These are phyloP conservation scores for Cheilosia vulpina DNA, from an alignment of 2,888 invertebrate genomes.

Conservation along the genomic window DNA sequence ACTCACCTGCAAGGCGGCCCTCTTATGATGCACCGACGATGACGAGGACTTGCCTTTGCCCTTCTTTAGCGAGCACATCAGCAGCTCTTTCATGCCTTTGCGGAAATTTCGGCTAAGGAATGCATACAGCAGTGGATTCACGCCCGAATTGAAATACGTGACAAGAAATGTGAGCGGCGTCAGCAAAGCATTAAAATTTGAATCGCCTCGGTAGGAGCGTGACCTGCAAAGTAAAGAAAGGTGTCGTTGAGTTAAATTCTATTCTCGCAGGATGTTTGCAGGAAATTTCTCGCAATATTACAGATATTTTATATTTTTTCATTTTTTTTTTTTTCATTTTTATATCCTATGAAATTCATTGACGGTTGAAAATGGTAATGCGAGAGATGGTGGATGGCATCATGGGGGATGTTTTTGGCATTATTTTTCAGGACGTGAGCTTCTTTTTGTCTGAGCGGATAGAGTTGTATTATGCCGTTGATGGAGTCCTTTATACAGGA, in stretches of 20 bases:
- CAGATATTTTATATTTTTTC: background rate
- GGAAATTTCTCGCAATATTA: background rate
- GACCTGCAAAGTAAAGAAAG: conserved; percentile 82
- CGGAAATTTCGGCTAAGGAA: conserved; percentile 92
- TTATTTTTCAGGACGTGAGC: no score
- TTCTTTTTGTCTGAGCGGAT: no score
- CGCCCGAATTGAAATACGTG: conserved; percentile 94
- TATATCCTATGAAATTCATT: no score
- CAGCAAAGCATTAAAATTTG: conserved; percentile 90
- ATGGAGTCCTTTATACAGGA: no score
- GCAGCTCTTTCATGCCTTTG: conserved; percentile 92
- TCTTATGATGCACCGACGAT: conserved; percentile 83
- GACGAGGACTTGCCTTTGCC: conserved; percentile 82
- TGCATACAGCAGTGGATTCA: conserved; percentile 95
- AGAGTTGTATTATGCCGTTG: no score
- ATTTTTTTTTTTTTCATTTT: background rate
- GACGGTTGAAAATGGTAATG: no score
- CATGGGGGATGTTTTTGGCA: no score
- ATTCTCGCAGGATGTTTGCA: background rate
- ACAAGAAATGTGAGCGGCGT: conserved; percentile 94
- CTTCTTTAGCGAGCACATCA: conserved; percentile 86
- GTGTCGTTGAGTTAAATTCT: background rate
- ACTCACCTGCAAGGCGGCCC: conserved; percentile 82
- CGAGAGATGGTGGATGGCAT: no score
- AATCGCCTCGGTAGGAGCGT: conserved; percentile 87